Conservation (phyloP, 2,888 invertebrate species). For the Spodoptera picta region DNA sequence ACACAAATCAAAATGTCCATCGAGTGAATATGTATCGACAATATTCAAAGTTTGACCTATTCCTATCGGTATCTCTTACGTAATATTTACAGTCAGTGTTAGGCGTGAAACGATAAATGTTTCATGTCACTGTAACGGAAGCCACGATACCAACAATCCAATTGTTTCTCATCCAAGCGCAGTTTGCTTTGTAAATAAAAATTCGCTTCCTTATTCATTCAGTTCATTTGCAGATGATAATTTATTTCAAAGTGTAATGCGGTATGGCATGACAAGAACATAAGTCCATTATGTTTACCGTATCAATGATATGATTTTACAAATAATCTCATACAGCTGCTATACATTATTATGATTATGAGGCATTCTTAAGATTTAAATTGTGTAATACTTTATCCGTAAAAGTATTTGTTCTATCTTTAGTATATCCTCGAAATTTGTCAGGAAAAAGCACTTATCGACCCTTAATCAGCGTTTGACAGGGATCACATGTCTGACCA, state of each 20-base stretch:
- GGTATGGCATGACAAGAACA: not conserved
- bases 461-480: constrained; percentile 24
- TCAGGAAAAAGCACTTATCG: constrained; percentile 30
- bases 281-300: too few relatives aligned
- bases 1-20: constrained; percentile 41
- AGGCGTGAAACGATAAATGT: constrained; percentile 51
- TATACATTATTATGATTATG: not conserved
- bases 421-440: constrained; percentile 10
- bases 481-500: constrained; percentile 25
- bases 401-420: not conserved
- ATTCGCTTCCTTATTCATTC: constrained; percentile 25
- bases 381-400: not conserved
- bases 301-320: too few relatives aligned
- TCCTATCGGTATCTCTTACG: constrained; percentile 50
- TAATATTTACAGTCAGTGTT: constrained; percentile 50
- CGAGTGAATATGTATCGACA: constrained; percentile 49
- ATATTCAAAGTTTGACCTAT: constrained; percentile 63
- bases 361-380: not conserved
- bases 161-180: constrained; percentile 37
- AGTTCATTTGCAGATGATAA: constrained; percentile 24
- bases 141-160: constrained; percentile 39
- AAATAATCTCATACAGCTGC: too few relatives aligned
- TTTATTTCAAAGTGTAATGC: constrained; percentile 6
- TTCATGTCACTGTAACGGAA: constrained; percentile 49
- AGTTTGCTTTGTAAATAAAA: constrained; percentile 43